phyloP scores from a whole-genome alignment of 2,888 invertebrate species.

The Aphodius sticticus region DNA sequence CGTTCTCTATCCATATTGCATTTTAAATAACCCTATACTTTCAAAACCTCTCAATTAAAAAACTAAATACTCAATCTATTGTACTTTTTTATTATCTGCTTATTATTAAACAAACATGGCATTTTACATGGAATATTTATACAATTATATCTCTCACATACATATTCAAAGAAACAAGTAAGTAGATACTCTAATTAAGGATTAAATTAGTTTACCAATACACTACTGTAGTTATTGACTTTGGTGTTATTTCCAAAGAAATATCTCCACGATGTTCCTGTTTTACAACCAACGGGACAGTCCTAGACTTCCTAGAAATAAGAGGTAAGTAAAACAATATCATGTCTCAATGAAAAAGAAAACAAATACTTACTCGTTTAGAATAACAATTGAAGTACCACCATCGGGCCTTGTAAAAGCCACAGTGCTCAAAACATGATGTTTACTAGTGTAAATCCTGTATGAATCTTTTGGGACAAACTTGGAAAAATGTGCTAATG shows the following conservation, averaged over 20 bases:
- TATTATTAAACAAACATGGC: no score
- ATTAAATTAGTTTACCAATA: not conserved
- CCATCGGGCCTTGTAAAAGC: slow-evolving; percentile 66
- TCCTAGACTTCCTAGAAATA: not conserved
- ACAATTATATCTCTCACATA: no score
- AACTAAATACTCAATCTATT: no score
- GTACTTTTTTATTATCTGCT: no score
- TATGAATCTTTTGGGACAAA: slow-evolving; percentile 71
- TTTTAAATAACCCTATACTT: no score
- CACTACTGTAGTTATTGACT: not conserved
- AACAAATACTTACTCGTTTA: slow-evolving; percentile 62
- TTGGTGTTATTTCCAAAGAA: not conserved
- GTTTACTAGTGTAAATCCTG: slow-evolving; percentile 34
- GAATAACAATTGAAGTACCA: slow-evolving; percentile 62
- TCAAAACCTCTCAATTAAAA: no score
- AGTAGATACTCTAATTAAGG: no score
- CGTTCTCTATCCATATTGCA: no score
- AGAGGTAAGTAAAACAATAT: not conserved
- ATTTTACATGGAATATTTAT: no score
- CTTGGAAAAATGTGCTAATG: slow-evolving; percentile 74
- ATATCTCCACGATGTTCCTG: not conserved
- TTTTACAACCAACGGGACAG: not conserved
- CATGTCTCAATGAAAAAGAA: not conserved
- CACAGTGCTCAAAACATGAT: slow-evolving; percentile 53
- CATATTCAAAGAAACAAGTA: no score